Percentiles rank a stretch among this genome's conserved stretches.
phyloP scores from a whole-genome alignment of 1,140 invertebrate species.

The Rhysida immarginata region DNA sequence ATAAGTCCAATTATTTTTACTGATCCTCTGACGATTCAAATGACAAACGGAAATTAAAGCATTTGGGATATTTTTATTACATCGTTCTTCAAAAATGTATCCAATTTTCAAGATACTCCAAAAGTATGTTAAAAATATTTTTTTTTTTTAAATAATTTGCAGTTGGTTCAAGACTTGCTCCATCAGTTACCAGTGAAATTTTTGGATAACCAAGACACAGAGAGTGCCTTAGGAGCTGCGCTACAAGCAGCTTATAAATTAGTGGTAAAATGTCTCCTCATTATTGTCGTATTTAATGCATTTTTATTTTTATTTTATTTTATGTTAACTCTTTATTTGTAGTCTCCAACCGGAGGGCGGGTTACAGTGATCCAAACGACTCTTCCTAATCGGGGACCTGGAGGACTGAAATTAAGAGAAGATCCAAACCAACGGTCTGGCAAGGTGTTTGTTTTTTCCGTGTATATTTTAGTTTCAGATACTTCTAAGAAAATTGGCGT shows the following conservation, averaged over 20 bases:
- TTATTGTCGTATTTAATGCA: not conserved
- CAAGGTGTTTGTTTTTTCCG: no score
- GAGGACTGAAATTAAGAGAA: conserved; percentile 65
- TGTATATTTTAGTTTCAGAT: no score
- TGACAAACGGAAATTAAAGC: not conserved
- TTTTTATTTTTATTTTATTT: not conserved
- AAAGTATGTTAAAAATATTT: no score
- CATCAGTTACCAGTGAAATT: conserved; percentile 63
- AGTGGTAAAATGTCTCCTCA: conserved; percentile 44
- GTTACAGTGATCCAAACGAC: conserved; percentile 86
- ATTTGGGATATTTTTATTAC: conserved; percentile 1
- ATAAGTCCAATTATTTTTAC: not conserved
- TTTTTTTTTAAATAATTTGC: no score
- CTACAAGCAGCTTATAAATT: conserved; percentile 83
- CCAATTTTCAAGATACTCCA: no score
- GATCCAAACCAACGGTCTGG: conserved; percentile 65
- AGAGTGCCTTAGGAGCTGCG: conserved; percentile 77
- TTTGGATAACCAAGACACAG: conserved; percentile 49
- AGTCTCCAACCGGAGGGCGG: conserved; percentile 82
- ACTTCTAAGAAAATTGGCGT: no score
- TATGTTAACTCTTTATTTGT: conserved; percentile 12
- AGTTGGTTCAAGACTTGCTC: conserved; percentile 60
- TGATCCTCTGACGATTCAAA: not conserved
- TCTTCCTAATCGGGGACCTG: conserved; percentile 80
- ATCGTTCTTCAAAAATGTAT: no score